Percentiles rank a stretch among this genome's conserved stretches.
Evolutionary conservation across 2,113 vertebrate genomes (phyloP).

Genomic region (Lota lota): DNA sequence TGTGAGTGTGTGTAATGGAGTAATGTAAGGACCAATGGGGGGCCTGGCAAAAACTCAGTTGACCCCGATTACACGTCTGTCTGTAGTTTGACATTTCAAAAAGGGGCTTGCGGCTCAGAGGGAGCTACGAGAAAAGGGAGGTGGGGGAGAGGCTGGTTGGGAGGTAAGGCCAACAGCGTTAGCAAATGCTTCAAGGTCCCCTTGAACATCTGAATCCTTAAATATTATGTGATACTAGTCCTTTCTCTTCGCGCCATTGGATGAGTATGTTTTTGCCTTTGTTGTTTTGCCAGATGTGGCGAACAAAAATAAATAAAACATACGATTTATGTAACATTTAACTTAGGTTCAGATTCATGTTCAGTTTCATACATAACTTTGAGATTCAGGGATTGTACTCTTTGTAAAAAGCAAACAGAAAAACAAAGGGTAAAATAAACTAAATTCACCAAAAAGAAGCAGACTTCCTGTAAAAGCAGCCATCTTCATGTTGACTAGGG

Average conservation of each 20-base stretch:
- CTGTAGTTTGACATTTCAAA: conserved; percentile 63
- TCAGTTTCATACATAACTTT: no score
- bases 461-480: not conserved
- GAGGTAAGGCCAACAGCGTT: conserved; percentile 11
- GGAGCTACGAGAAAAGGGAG: conserved; percentile 42
- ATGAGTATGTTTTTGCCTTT: not conserved
- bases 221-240: not conserved
- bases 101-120: conserved; percentile 20
- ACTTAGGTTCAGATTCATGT: no score
- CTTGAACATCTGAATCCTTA: conserved; percentile 24
- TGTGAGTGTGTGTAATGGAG: not conserved
- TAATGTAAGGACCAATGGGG: conserved; percentile 2
- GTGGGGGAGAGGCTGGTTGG: conserved; percentile 7
- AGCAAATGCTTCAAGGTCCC: conserved; percentile 23
- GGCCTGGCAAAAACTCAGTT: conserved; percentile 29
- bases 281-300: not conserved
- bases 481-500: not conserved
- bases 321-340: no score
- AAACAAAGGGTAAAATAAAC: not conserved
- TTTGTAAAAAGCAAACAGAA: not conserved
- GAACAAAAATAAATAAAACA: no score
- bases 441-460: not conserved
- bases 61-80: conserved; percentile 62
- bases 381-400: no score
- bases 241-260: not conserved